These are phyloP conservation scores for Pelecanus crispus DNA, from an alignment of 2,113 vertebrate species.

Conservation along the genomic window DNA sequence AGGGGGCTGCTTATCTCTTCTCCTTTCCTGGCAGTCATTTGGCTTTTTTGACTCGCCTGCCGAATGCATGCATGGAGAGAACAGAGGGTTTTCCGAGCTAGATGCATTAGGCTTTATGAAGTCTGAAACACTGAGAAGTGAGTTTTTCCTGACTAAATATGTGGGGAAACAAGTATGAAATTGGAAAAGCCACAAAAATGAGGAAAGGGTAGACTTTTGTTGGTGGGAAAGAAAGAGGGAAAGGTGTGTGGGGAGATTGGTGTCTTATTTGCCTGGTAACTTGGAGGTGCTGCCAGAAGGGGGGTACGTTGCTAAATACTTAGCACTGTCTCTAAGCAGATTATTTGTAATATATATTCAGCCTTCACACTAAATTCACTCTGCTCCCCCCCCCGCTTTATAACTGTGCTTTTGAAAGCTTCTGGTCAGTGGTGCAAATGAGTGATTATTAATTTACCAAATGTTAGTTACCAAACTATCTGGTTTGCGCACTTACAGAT, in stretches of 20 bases:
- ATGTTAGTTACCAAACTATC: not conserved
- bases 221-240: not conserved
- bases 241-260: not conserved
- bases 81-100: not conserved
- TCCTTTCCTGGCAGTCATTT: not conserved
- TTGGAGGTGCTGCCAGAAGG: not conserved
- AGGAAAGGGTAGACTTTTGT: not conserved
- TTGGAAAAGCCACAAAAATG: conserved; percentile 28
- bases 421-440: not conserved
- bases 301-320: not conserved
- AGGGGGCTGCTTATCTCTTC: not conserved
- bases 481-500: not conserved
- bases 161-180: not conserved
- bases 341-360: not conserved
- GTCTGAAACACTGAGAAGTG: not conserved
- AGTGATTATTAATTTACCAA: not conserved
- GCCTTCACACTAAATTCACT: not conserved
- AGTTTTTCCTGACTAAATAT: not conserved
- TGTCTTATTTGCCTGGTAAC: not conserved
- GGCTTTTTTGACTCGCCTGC: not conserved
- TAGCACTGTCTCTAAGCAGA: not conserved
- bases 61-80: rapidly evolving
- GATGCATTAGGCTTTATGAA: not conserved
- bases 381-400: not conserved
- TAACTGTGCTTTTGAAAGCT: not conserved